A percentile compares a stretch with the other conserved stretches of the same genome.
Conservation (phyloP, 1,140 invertebrate genomes). For the Penaeus indicus region DNA sequence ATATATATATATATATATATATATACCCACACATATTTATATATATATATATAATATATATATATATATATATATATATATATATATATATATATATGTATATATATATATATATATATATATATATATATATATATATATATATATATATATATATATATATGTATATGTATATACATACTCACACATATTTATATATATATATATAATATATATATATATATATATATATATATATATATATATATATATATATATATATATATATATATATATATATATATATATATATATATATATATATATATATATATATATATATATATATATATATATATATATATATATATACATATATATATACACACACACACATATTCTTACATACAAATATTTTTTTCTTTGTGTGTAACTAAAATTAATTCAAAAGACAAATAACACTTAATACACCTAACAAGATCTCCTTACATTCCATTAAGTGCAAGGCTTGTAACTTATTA, state of each 20-base stretch:
- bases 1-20: neutral
- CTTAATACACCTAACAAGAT: too few species aligned
- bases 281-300: neutral
- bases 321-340: slow-evolving; percentile 37
- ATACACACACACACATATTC: too few species aligned
- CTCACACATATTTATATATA: neutral
- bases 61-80: neutral
- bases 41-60: neutral
- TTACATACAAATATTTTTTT: too few species aligned
- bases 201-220: neutral
- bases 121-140: neutral
- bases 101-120: neutral
- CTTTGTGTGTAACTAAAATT: too few species aligned
- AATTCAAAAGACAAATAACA: too few species aligned
- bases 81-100: neutral
- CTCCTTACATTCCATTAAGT: too few species aligned
- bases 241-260: slow-evolving; percentile 20
- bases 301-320: slow-evolving; percentile 32
- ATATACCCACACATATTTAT: neutral
- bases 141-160: neutral
- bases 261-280: slow-evolving; percentile 28
- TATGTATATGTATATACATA: neutral
- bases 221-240: slow-evolving; percentile 28
- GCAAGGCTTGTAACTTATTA: too few species aligned
- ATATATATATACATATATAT: slow-evolving; percentile 10